phyloP scores from a whole-genome alignment of 1,140 invertebrate genomes.

The Drosophila asahinai region DNA sequence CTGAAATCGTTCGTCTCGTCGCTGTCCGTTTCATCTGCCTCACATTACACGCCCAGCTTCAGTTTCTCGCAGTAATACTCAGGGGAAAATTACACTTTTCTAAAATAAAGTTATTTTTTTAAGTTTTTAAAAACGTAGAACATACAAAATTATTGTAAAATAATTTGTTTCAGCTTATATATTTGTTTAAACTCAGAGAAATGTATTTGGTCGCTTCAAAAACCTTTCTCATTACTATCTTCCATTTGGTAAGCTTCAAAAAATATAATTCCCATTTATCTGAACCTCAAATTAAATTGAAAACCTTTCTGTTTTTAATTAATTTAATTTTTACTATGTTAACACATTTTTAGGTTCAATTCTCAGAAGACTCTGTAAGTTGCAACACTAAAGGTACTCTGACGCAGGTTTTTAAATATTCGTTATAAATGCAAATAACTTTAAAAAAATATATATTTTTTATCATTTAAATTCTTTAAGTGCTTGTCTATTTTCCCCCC shows the following conservation, averaged over 20 bases:
- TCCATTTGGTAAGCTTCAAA: background rate
- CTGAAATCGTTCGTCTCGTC: conserved; percentile 49
- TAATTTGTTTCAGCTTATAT: background rate
- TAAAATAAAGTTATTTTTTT: background rate
- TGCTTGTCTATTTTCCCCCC: conserved; percentile 3
- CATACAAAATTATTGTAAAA: background rate
- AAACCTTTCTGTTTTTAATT: background rate
- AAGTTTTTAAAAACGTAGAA: background rate
- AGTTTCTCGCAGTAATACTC: conserved; percentile 37
- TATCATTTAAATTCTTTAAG: background rate
- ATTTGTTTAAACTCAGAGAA: background rate
- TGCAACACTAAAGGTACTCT: no score
- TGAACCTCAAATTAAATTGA: background rate
- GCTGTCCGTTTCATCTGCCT: conserved; percentile 73
- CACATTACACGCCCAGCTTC: conserved; percentile 64
- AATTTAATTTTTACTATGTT: no score
- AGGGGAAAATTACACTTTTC: background rate
- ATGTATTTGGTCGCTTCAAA: background rate
- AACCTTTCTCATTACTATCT: background rate
- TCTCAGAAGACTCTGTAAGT: no score
- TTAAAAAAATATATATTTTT: background rate
- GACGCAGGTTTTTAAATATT: rapidly evolving
- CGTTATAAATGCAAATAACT: no score
- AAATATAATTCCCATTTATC: background rate
- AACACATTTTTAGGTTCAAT: background rate